phyloP scores from a whole-genome alignment of 2,888 invertebrate species.

The Drosophila nigricruria region DNA sequence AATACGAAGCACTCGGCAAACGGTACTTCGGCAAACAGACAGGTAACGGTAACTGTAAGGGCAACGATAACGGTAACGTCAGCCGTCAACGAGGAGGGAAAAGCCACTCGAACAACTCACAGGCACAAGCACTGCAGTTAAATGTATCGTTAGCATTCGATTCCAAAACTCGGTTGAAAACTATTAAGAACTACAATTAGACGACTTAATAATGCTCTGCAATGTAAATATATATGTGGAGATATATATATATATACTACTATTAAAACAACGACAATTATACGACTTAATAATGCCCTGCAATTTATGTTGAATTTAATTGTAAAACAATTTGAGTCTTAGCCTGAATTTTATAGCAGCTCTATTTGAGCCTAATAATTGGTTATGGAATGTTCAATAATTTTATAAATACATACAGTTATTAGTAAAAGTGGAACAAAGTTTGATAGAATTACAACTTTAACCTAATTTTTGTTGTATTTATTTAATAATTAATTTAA shows the following conservation, averaged over 20 bases:
- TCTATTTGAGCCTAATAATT: background rate
- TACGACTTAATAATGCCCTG: background rate
- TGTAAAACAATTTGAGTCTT: conserved; percentile 1
- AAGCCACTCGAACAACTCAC: conserved; percentile 64
- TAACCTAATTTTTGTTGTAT: background rate
- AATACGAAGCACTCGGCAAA: conserved; percentile 71
- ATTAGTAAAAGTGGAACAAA: background rate
- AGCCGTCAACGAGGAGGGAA: conserved; percentile 16
- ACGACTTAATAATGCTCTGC: conserved; percentile 25
- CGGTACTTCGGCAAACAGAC: conserved; percentile 67
- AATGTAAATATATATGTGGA: background rate
- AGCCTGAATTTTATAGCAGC: background rate
- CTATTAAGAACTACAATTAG: conserved; percentile 13
- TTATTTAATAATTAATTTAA: background rate
- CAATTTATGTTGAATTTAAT: conserved; percentile 7
- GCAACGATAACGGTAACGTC: conserved; percentile 31
- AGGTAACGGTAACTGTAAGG: conserved; percentile 15
- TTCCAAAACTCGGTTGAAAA: conserved; percentile 42
- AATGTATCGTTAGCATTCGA: conserved; percentile 72
- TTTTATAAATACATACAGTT: background rate
- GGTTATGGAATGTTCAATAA: background rate
- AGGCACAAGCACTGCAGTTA: conserved; percentile 65
- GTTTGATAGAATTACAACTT: background rate
- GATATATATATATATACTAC: background rate
- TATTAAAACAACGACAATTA: background rate